Base-by-base conservation (phyloP, 2,113 vertebrate species). In the Aix galericulata region DNA sequence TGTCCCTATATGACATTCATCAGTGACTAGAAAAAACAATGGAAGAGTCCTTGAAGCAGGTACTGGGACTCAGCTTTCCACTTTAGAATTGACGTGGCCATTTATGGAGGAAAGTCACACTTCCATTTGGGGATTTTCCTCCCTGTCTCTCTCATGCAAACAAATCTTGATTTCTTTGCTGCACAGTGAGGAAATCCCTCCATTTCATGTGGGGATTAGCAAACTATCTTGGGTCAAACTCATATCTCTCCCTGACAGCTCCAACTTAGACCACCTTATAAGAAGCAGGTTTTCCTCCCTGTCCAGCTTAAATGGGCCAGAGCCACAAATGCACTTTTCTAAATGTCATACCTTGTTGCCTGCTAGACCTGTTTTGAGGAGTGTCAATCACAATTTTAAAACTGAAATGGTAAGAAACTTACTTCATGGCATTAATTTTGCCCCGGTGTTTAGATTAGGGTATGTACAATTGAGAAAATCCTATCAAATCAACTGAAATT, bases 391-490 rank as follows among this genome's bases (percentile, higher is more conserved):
- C 9, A 87, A 52, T 12, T 52, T 13, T 32, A 48, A 67, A 77
- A 13, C 4, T 25, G 22, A 29, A 50, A 17, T 38, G 46, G 9
- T 82, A 42, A 26, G 62, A 78, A 55, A 50, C 9, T 17, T 66
- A 46, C 32, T 58, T 67, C 34, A 11, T 50, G 21, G 17, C 59
- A 59, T 62, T 8, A 64, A 0, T 89, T 81, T 82, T 71, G 4
- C 22, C 27, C 40, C 5, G 4, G 11, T 40, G 4, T 23, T 71
- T 15, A 20, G 46, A 32, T 22, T n/a, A 14, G 3, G 9, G 3
- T 8, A 56, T 0, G 0, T n/a, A 62, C 8, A 38, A 7, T 36
- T 56, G 15, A 83, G 40, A 62, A 91, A 67, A 73, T 32, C 25
- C 22, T 34, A 53, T 23, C 14, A 59, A 85, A 64, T 44, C 17